Evolutionary conservation across 2,797 vertebrate genomes (phyloP), one percentile per base, ranked within the genome.

Genomic region (Hoplostethus atlanticus): DNA sequence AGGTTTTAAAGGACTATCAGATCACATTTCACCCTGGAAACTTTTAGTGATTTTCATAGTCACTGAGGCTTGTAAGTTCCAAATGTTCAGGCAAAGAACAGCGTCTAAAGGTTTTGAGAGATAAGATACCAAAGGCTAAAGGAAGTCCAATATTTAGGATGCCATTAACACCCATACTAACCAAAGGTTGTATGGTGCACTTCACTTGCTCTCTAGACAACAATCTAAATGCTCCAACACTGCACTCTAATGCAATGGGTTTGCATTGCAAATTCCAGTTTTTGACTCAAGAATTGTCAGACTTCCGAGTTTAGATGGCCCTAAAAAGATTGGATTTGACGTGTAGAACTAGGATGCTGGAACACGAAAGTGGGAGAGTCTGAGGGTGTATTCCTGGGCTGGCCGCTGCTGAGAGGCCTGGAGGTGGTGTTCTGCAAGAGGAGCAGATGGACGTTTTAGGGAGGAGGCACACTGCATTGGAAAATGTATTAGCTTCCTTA

Each of bases 401-500:
- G 87, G 87, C 87, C 76, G n/a, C 79, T 58, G 74, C 73, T 79
- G 64, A 85, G 73, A 77, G 70, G 71, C 84, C 71, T 65, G 79
- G 77, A 74, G 73, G 71, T 83, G 80, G 76, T 79, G 85, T 64
- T 81, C 84, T 81, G 80, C 64, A 68, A 69, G 87, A 80, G 73
- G 75, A 87, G 80, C 78, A 82, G 77, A 67, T 73, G 84, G 81
- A 89, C 77, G 83, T 84, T 81, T 80, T 77, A 81, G 83, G 76
- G 85, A 86, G 87, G 89, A 92, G 92, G 87, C 92, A 86, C 88
- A 86, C 90, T 88, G 92, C 93, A 89, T 94, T 91, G 91, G 85
- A 90, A 89, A 91, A 92, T 92, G 92, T 91, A 94, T 92, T 89
- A 67, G 90, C 88, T 91, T 93, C 90, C 92, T 93, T 93, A 91